These are phyloP conservation scores for Temnothorax ravouxi DNA, from an alignment of 2,888 invertebrate species.

Conservation along the genomic window DNA sequence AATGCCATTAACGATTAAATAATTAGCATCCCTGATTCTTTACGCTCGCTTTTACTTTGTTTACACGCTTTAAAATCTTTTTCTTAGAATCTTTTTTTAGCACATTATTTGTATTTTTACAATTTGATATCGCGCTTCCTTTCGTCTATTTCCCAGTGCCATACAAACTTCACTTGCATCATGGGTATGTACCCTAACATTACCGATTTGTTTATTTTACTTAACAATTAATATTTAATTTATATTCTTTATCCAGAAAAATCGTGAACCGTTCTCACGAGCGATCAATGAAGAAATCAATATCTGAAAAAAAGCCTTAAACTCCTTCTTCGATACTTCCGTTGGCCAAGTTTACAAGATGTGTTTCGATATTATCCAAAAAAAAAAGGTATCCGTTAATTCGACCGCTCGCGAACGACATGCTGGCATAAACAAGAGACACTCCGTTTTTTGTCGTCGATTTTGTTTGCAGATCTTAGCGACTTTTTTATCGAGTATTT, in stretches of 20 bases:
- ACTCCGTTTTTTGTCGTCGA: conserved; percentile 51
- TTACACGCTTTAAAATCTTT: conserved; percentile 34
- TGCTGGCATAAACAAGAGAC: conserved; percentile 67
- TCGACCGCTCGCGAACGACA: conserved; percentile 74
- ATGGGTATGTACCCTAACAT: conserved; percentile 77
- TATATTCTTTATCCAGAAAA: conserved; percentile 48
- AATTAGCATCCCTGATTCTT: conserved; percentile 74
- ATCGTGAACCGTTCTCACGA: conserved; percentile 71
- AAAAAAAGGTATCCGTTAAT: conserved; percentile 59
- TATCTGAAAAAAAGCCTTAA: conserved; percentile 37
- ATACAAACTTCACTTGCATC: conserved; percentile 81
- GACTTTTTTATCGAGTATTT: not conserved
- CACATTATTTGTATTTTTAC: conserved; percentile 67
- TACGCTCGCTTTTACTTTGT: conserved; percentile 77
- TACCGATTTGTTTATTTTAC: conserved; percentile 48
- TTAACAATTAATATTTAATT: conserved; percentile 27
- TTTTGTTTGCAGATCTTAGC: not conserved
- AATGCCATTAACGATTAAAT: conserved; percentile 71
- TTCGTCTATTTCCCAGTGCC: conserved; percentile 82
- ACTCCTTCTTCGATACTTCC: conserved; percentile 54
- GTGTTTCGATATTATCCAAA: conserved; percentile 36
- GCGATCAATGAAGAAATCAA: conserved; percentile 71
- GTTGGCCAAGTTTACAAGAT: conserved; percentile 52
- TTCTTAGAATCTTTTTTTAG: not conserved
- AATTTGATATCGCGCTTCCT: conserved; percentile 71